Percentiles rank a stretch among this genome's conserved stretches.
Evolutionary conservation across 2,888 invertebrate genomes (phyloP).

Genomic region (Calephelis perditalis): DNA sequence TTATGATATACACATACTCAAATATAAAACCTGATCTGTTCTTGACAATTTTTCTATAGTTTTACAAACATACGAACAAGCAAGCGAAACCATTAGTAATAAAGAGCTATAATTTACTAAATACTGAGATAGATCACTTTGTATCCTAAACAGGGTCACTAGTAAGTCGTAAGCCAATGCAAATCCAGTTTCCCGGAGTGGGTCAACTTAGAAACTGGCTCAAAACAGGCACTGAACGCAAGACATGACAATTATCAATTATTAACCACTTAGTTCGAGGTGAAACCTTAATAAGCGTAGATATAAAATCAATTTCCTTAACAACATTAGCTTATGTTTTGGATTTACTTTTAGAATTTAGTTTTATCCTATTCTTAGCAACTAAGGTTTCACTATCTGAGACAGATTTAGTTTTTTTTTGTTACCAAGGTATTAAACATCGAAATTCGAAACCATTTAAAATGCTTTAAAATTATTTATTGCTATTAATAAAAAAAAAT

Average conservation of each 20-base stretch:
- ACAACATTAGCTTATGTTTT: constrained; percentile 10
- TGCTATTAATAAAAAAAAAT: no score
- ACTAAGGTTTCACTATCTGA: no score
- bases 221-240: constrained; percentile 47
- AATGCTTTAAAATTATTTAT: no score
- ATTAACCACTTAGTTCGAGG: constrained; percentile 51
- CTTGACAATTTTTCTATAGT: no score
- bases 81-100: no score
- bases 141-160: constrained; percentile 11
- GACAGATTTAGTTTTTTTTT: no score
- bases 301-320: constrained; percentile 17
- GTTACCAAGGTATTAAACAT: no score
- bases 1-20: no score
- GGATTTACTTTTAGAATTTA: not conserved
- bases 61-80: no score
- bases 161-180: constrained; percentile 15
- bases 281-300: constrained; percentile 43
- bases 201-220: constrained; percentile 59
- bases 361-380: not conserved
- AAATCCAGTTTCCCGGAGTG: constrained; percentile 45
- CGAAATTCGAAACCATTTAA: no score
- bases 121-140: not conserved
- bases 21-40: no score
- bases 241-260: constrained; percentile 62
- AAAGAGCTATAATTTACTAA: not conserved